Base-by-base conservation (phyloP, 2,797 vertebrate genomes). In the Spea hammondii region DNA sequence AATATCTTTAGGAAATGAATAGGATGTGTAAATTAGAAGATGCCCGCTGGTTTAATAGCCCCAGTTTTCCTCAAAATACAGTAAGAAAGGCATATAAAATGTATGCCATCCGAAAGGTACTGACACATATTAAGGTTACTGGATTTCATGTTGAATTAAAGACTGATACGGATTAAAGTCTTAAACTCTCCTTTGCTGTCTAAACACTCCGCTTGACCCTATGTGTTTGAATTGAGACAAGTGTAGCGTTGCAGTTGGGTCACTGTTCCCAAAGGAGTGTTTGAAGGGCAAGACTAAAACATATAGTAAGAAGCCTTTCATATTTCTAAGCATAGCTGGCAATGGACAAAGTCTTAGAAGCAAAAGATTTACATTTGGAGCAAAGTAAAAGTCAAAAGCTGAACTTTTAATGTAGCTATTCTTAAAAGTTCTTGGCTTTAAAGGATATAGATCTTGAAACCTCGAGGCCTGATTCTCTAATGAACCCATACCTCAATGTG, bases 141-240 rank as follows among this genome's bases (percentile, higher is more conserved):
- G 78, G 57, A 80, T 75, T 76, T 70, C 60, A 80, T 71, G 72
- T 80, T 75, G 72, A 75, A 75, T 75, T 62, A 73, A 74, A 74
- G 74, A 64, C 78, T 64, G 72, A 74, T 80, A 48, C 54, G 46
- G 62, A 79, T 70, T 70, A 75, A 55, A 70, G 59, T 72, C 71
- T 64, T 55, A 69, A 70, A 65, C 78, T 75, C 78, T 62, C 54
- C 65, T 74, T 59, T 70, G 54, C 71, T 74, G 55, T 17, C 64
- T 51, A 74, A 74, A 79, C 54, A 60, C 55, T 11, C 72, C n/a
- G 57, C 47, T 65, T 76, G 66, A 80, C 72, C 78, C 49, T 12
- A 12, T 65, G 44, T 66, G 72, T 76, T 80, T 75, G 65, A 80
- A 76, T 13, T 44, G 50, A 65, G 68, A 79, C 66, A 79, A 75